Evolutionary conservation across 2,888 invertebrate species (phyloP).

Genomic region (Cantharis lateralis): DNA sequence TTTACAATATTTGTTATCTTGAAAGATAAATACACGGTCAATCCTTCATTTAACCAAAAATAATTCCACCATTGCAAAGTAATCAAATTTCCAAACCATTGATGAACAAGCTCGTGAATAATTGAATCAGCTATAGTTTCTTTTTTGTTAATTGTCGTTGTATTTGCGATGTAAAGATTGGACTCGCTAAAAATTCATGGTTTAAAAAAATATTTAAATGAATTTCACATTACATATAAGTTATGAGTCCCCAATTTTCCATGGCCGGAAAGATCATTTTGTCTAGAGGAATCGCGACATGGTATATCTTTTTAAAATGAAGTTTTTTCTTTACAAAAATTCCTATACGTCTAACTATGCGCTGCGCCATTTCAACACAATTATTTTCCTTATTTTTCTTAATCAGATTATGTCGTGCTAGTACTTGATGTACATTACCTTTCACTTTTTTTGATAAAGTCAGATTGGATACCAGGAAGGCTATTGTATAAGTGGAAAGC

Average conservation of each 20-base stretch:
- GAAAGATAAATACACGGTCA: constrained; percentile 60
- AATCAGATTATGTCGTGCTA: neutral
- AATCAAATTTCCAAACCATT: constrained; percentile 58
- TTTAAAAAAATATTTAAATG: neutral
- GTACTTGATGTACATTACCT: neutral
- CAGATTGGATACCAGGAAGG: constrained; percentile 75
- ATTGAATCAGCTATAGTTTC: constrained; percentile 66
- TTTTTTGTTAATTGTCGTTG: constrained; percentile 38
- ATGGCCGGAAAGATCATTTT: neutral
- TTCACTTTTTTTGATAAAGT: neutral
- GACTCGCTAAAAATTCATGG: neutral
- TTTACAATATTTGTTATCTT: constrained; percentile 48
- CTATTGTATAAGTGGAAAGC: neutral
- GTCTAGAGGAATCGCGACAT: neutral
- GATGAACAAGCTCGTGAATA: constrained; percentile 62
- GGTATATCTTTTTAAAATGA: neutral
- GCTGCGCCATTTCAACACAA: constrained; percentile 52
- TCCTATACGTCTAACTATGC: neutral
- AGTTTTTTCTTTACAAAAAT: neutral
- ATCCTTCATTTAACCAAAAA: constrained; percentile 59
- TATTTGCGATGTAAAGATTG: rapidly evolving
- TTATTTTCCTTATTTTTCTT: constrained; percentile 55
- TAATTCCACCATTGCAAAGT: constrained; percentile 53
- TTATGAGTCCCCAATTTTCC: neutral
- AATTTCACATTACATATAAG: neutral